Evolutionary conservation across 2,888 invertebrate genomes (phyloP).

Genomic region (Griposia aprilina): DNA sequence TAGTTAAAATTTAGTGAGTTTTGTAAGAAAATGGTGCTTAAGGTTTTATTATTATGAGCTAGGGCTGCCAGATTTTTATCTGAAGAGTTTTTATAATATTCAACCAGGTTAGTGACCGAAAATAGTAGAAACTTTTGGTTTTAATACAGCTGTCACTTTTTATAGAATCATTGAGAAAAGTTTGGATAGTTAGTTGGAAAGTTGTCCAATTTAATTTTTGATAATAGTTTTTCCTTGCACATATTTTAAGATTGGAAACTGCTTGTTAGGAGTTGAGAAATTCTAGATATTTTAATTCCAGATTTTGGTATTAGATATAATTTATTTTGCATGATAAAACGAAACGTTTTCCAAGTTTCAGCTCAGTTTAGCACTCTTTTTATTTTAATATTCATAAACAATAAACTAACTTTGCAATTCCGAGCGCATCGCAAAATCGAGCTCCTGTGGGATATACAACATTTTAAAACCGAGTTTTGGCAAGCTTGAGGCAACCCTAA

Average conservation of each 20-base stretch:
- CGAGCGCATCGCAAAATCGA: constrained; percentile 26
- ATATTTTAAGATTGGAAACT: background rate
- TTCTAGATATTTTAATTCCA: background rate
- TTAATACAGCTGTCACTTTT: background rate
- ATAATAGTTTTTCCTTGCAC: background rate
- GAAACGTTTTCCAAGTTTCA: background rate
- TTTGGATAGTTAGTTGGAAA: background rate
- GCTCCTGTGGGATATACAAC: constrained; percentile 11
- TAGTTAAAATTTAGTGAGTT: constrained; percentile 52
- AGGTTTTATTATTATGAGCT: constrained; percentile 8
- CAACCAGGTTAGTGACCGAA: background rate
- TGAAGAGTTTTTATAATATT: background rate
- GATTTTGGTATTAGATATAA: background rate
- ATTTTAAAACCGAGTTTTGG: constrained; percentile 32
- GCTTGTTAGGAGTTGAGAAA: background rate
- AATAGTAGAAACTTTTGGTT: background rate
- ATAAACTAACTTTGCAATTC: constrained; percentile 25
- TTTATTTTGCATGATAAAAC: background rate
- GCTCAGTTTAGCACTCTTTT: constrained; percentile 10
- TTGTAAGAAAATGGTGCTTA: constrained; percentile 20
- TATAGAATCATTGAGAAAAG: constrained; percentile 18
- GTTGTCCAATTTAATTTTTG: background rate
- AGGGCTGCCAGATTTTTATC: constrained; percentile 17
- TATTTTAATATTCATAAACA: constrained; percentile 45
- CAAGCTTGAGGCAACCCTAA: constrained; percentile 37